Percentiles rank a stretch among this genome's conserved stretches.
These are phyloP conservation scores for Apoda limacodes DNA, from an alignment of 2,888 invertebrate species.

Conservation along the genomic window DNA sequence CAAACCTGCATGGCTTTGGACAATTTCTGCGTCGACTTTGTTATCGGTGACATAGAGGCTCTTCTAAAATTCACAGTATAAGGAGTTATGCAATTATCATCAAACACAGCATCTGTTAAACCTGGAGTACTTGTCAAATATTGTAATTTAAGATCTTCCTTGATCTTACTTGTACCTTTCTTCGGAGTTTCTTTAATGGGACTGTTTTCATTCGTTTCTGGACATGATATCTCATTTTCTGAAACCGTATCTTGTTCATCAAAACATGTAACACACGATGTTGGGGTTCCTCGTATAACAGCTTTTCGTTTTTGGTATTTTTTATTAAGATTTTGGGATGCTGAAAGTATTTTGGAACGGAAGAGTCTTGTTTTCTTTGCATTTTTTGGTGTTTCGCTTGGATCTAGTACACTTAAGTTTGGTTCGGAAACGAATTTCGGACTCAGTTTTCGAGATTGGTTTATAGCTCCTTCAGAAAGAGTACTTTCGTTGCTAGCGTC, in stretches of 20 bases:
- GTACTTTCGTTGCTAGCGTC: conserved; percentile 58
- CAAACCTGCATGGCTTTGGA: conserved; percentile 91
- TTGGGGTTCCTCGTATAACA: conserved; percentile 42
- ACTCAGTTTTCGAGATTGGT: conserved; percentile 41
- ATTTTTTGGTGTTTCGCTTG: conserved; percentile 55
- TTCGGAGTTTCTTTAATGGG: conserved; percentile 36
- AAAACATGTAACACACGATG: conserved; percentile 53
- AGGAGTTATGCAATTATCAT: conserved; percentile 49
- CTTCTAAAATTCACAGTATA: conserved; percentile 65
- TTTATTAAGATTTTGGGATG: conserved; percentile 42
- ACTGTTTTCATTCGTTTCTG: conserved; percentile 27
- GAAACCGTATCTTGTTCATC: conserved; percentile 50
- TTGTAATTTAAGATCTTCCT: conserved; percentile 35
- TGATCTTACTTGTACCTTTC: no score
- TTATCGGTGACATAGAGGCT: conserved; percentile 90
- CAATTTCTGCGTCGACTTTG: conserved; percentile 87
- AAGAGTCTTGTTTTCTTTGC: conserved; percentile 52
- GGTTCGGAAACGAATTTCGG: conserved; percentile 64
- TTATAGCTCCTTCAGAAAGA: conserved; percentile 52
- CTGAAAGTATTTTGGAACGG: conserved; percentile 45
- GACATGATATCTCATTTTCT: conserved; percentile 29
- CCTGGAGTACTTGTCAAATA: conserved; percentile 63
- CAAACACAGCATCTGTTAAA: conserved; percentile 33
- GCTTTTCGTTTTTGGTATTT: conserved; percentile 50
- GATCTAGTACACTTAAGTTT: conserved; percentile 49